Conservation (phyloP, 2,113 vertebrate species). For the Chrysemys picta region DNA sequence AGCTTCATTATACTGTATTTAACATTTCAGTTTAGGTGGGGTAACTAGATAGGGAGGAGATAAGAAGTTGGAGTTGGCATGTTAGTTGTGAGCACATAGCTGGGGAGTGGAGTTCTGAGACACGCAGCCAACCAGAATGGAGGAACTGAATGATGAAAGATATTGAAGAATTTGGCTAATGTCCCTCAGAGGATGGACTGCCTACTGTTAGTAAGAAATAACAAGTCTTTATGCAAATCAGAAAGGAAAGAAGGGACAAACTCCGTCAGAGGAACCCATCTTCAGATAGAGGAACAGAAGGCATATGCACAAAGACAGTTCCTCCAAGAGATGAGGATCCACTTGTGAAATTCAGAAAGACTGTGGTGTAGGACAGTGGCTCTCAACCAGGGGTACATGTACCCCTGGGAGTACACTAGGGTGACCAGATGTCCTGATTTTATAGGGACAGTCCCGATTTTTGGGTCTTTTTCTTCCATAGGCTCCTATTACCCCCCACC, state of each 20-base stretch:
- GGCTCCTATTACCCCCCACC: too few relatives aligned
- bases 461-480: too few relatives aligned
- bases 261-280: background rate
- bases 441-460: too few relatives aligned
- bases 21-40: background rate
- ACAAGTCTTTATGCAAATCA: background rate
- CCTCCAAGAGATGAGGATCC: background rate
- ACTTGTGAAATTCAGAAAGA: background rate
- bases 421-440: too few relatives aligned
- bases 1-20: background rate
- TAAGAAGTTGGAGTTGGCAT: background rate
- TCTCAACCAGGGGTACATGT: too few relatives aligned
- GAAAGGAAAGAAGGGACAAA: background rate
- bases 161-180: background rate
- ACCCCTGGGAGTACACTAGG: too few relatives aligned
- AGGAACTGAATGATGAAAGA: background rate
- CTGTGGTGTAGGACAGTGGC: too few relatives aligned
- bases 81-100: background rate
- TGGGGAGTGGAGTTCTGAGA: background rate
- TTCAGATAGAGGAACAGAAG: background rate
- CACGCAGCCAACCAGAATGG: background rate
- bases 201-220: constrained; percentile 9
- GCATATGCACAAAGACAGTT: constrained; percentile 6
- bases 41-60: background rate
- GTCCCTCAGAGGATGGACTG: background rate